Evolutionary conservation across 2,888 invertebrate genomes (phyloP), one percentile per base, ranked within the genome.

Genomic region (Limenitis camilla): DNA sequence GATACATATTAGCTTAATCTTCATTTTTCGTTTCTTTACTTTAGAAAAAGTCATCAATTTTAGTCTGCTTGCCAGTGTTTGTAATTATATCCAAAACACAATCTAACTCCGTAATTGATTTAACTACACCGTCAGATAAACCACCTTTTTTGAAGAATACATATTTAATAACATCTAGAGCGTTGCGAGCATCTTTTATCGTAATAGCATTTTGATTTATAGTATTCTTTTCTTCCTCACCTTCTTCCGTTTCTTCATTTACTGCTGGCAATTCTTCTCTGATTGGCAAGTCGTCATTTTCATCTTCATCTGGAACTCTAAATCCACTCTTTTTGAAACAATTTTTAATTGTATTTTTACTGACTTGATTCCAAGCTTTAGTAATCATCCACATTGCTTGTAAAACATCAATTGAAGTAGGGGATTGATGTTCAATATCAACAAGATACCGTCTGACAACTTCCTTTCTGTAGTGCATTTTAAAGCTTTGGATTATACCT

Each of bases 101-200:
- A n/a, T n/a, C n/a, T n/a, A n/a, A n/a, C n/a, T n/a, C n/a, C n/a
- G n/a, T n/a, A n/a, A n/a, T n/a, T n/a, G n/a, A n/a, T n/a, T n/a
- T n/a, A n/a, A n/a, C n/a, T n/a, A n/a, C n/a, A n/a, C n/a, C n/a
- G n/a, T n/a, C n/a, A n/a, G n/a, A n/a, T n/a, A n/a, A n/a, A n/a
- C n/a, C n/a, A n/a, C n/a, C n/a, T n/a, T n/a, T n/a, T n/a, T n/a
- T n/a, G n/a, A n/a, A n/a, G 53, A 59, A 61, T 51, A 59, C 61
- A 55, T 55, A 59, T 61, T 62, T 61, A 59, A 61, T 61, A 61
- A 11, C 58, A 60, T 57, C 58, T 30, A 62, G 56, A 62, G 61
- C 60, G 54, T 62, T 61, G 53, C 55, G 46, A 58, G 61, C 57
- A 58, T 61, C 59, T 59, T 61, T 60, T 61, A 61, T 59, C 59